Percentiles rank a stretch among this genome's conserved stretches.
Evolutionary conservation across 2,888 invertebrate genomes (phyloP).

Genomic region (Vesta saturnalis): DNA sequence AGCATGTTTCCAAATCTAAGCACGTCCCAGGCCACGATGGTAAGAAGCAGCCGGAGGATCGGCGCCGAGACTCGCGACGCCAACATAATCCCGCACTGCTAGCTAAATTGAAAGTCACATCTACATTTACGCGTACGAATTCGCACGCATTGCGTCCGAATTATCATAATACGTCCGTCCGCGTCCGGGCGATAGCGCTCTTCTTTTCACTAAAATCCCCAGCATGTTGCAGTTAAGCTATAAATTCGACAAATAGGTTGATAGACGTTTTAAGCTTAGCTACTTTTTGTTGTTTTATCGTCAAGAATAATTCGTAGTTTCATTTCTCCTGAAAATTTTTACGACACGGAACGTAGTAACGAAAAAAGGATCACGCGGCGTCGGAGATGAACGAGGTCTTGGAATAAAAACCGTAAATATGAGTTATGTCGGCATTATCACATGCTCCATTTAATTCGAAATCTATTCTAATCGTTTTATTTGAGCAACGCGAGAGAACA

Average conservation of each 20-base stretch:
- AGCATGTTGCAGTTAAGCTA: slow-evolving; percentile 31
- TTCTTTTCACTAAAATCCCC: slow-evolving; percentile 21
- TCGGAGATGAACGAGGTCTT: slow-evolving; percentile 34
- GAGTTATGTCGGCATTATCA: slow-evolving; percentile 62
- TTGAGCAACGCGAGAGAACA: slow-evolving; percentile 43
- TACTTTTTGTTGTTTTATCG: slow-evolving; percentile 37
- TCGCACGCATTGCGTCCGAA: slow-evolving; percentile 59
- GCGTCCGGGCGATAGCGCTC: slow-evolving; percentile 28
- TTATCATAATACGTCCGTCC: slow-evolving; percentile 58
- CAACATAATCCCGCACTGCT: slow-evolving; percentile 61
- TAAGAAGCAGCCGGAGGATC: slow-evolving; percentile 45
- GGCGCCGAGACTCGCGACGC: slow-evolving; percentile 63
- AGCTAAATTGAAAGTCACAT: slow-evolving; percentile 60
- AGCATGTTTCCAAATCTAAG: slow-evolving; percentile 59
- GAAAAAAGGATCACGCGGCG: slow-evolving; percentile 39
- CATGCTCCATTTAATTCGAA: slow-evolving; percentile 62
- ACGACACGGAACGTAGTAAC: slow-evolving; percentile 40
- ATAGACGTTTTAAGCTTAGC: slow-evolving; percentile 33
- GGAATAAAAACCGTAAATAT: slow-evolving; percentile 59
- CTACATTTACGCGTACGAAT: slow-evolving; percentile 59
- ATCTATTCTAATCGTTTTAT: slow-evolving; percentile 60
- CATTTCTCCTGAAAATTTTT: slow-evolving; percentile 43
- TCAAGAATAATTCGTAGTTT: slow-evolving; percentile 38
- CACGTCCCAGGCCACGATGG: slow-evolving; percentile 54
- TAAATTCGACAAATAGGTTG: slow-evolving; percentile 39